Evolutionary conservation across 1,140 invertebrate species (phyloP).

Genomic region (Cherax quadricarinatus): DNA sequence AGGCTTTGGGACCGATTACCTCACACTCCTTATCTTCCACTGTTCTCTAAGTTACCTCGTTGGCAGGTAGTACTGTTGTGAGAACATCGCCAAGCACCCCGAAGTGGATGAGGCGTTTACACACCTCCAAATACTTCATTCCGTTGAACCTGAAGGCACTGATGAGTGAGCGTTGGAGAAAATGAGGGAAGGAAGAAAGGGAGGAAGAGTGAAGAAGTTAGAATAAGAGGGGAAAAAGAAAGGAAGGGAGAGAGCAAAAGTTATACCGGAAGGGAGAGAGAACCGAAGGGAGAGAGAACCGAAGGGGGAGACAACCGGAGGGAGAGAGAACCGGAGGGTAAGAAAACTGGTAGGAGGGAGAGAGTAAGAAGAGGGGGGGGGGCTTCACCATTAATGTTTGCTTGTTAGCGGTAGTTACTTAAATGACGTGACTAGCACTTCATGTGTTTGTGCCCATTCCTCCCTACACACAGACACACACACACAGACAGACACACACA

Average conservation of each 20-base stretch:
- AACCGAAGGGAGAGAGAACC: too few species aligned
- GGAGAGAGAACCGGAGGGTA: background rate
- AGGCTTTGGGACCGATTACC: too few species aligned
- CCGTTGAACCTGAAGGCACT: too few species aligned
- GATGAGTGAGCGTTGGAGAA: background rate
- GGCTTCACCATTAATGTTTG: background rate
- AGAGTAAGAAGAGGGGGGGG: too few species aligned
- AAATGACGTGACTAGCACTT: background rate
- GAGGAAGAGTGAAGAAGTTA: background rate
- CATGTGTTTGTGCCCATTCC: background rate
- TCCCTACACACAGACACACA: background rate
- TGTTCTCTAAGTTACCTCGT: too few species aligned
- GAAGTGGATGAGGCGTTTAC: too few species aligned
- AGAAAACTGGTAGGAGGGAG: background rate
- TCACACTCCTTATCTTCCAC: too few species aligned
- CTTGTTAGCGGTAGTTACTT: background rate
- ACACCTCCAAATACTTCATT: too few species aligned
- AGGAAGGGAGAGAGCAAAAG: background rate
- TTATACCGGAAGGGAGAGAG: too few species aligned
- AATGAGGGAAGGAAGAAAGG: background rate
- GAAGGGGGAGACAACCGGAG: too few species aligned
- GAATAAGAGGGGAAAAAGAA: background rate
- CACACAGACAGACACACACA: constrained; percentile 8
- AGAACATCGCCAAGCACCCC: too few species aligned
- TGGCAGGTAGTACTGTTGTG: too few species aligned